These are phyloP conservation scores for Tetrao urogallus DNA, from an alignment of 2,113 vertebrate species.

Conservation along the genomic window DNA sequence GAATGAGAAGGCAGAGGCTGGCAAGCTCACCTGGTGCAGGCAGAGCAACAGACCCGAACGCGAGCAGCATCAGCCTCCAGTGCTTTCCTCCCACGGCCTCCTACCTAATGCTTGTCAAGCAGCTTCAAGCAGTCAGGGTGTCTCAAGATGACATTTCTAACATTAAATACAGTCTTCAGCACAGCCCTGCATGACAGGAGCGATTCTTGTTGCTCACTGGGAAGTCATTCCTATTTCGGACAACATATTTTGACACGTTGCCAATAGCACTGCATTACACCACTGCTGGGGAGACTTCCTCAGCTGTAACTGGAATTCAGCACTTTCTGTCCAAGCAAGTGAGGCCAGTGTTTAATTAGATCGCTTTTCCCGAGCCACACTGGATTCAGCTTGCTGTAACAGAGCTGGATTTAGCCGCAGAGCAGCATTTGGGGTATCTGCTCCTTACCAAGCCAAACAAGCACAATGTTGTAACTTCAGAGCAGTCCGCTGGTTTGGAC, in stretches of 20 bases:
- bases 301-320: background rate
- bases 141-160: constrained; percentile 2
- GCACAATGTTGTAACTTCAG: rapidly evolving
- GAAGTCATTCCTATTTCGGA: background rate
- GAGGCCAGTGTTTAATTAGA: background rate
- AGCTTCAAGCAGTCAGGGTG: background rate
- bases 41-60: background rate
- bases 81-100: constrained; percentile 11
- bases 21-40: background rate
- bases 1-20: background rate
- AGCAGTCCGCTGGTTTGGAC: background rate
- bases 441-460: background rate
- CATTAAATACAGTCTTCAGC: background rate
- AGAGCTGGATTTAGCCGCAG: background rate
- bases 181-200: background rate
- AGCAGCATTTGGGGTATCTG: background rate
- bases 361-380: background rate
- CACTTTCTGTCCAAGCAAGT: background rate
- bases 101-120: constrained; percentile 24
- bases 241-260: rapidly evolving
- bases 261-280: background rate
- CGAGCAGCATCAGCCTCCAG: constrained; percentile 4
- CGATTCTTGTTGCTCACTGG: background rate
- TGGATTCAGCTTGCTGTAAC: rapidly evolving
- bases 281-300: background rate